phyloP scores from a whole-genome alignment of 2,888 invertebrate genomes.

The Elegia similella region DNA sequence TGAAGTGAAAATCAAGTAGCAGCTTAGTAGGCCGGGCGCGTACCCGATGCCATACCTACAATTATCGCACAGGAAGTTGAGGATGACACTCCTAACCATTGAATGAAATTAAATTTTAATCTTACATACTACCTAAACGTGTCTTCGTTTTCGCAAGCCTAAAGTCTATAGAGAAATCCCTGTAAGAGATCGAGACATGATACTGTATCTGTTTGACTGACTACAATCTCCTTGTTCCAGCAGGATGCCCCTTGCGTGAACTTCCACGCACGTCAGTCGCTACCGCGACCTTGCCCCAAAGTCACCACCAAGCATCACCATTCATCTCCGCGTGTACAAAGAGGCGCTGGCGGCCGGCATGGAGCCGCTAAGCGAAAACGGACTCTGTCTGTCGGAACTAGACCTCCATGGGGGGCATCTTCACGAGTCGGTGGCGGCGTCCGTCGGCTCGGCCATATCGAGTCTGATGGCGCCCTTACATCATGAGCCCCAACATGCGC shows the following conservation, averaged over 20 bases:
- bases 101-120: too few species aligned
- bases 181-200: too few species aligned
- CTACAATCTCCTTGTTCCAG: not conserved
- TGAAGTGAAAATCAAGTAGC: too few species aligned
- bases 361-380: conserved; percentile 86
- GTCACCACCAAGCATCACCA: conserved; percentile 60
- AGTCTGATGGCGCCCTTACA: conserved; percentile 80
- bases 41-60: too few species aligned
- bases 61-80: too few species aligned
- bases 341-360: conserved; percentile 85
- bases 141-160: too few species aligned
- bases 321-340: conserved; percentile 81
- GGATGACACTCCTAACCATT: too few species aligned
- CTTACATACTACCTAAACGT: too few species aligned
- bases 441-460: conserved; percentile 78
- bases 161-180: too few species aligned
- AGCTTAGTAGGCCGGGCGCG: too few species aligned
- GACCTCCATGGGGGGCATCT: conserved; percentile 78
- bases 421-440: conserved; percentile 76
- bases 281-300: conserved; percentile 37
- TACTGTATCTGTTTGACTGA: too few species aligned
- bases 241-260: conserved; percentile 5
- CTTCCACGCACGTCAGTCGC: conserved; percentile 25
- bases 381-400: conserved; percentile 88
- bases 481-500: conserved; percentile 81